Evolutionary conservation across 1,140 invertebrate genomes (phyloP).

Genomic region (Bombus pyrosoma): DNA sequence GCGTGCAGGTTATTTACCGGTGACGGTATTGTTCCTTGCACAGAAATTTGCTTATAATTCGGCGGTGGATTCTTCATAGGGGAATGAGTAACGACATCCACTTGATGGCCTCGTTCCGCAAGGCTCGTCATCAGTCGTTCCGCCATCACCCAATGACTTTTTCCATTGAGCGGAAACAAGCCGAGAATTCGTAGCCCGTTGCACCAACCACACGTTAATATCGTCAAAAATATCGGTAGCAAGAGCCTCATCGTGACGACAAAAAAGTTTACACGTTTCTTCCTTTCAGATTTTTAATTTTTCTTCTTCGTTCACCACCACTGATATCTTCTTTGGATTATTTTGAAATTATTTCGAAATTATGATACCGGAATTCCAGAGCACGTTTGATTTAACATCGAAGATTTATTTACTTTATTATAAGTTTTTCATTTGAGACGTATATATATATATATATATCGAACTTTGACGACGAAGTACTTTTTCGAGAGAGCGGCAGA

Average conservation of each 20-base stretch:
- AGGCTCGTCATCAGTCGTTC: slow-evolving; percentile 74
- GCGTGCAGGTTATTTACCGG: slow-evolving; percentile 41
- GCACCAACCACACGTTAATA: background rate
- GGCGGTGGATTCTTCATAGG: slow-evolving; percentile 69
- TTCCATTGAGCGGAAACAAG: slow-evolving; percentile 74
- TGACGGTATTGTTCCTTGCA: slow-evolving; percentile 46
- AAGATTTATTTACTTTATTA: background rate
- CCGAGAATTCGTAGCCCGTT: slow-evolving; percentile 69
- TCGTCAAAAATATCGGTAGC: background rate
- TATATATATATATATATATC: background rate
- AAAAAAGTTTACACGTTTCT: background rate
- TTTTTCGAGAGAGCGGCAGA: background rate
- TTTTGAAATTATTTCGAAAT: background rate
- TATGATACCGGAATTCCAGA: accelerated
- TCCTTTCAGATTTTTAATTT: background rate
- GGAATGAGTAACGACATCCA: slow-evolving; percentile 79
- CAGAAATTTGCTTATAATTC: slow-evolving; percentile 75
- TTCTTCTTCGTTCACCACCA: background rate
- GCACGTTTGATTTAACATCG: background rate
- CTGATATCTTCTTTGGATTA: background rate
- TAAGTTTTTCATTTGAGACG: background rate
- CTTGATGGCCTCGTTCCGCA: slow-evolving; percentile 78
- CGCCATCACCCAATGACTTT: slow-evolving; percentile 78
- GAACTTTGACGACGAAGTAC: background rate
- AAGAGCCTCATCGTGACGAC: slow-evolving; percentile 11